These are phyloP conservation scores for Nebria ingens DNA, from an alignment of 1,140 invertebrate genomes.

Conservation along the genomic window DNA sequence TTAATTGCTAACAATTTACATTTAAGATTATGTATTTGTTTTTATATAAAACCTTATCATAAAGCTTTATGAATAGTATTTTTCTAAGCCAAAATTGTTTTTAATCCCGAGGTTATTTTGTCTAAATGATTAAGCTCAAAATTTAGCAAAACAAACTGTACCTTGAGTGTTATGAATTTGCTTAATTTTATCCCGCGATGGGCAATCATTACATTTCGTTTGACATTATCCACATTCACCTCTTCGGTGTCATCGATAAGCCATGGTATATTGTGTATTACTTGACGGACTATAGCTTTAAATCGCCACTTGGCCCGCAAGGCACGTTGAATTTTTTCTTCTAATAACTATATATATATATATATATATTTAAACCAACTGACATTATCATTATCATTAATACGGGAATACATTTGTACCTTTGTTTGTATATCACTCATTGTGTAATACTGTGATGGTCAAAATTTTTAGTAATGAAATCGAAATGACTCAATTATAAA, in stretches of 20 bases:
- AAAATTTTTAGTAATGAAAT: too few species aligned
- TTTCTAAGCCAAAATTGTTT: too few species aligned
- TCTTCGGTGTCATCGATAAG: constrained; percentile 36
- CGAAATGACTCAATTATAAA: too few species aligned
- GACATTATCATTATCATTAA: neutral
- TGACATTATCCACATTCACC: constrained; percentile 41
- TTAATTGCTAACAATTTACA: too few species aligned
- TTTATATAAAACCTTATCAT: too few species aligned
- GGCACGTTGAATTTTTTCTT: constrained; percentile 27
- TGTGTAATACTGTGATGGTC: neutral
- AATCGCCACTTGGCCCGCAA: constrained; percentile 42
- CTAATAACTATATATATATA: constrained; percentile 20
- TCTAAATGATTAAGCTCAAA: neutral
- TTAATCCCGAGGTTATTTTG: too few species aligned
- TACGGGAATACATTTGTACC: neutral
- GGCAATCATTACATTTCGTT: constrained; percentile 38
- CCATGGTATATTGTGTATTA: constrained; percentile 45
- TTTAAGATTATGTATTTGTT: too few species aligned
- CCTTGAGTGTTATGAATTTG: constrained; percentile 37
- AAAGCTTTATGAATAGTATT: too few species aligned
- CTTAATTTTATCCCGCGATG: constrained; percentile 26
- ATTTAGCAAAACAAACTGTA: constrained; percentile 19
- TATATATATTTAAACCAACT: neutral
- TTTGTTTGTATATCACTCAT: neutral
- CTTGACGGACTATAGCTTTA: constrained; percentile 40